Base-by-base conservation (phyloP, 2,797 vertebrate genomes). In the Labroides dimidiatus region DNA sequence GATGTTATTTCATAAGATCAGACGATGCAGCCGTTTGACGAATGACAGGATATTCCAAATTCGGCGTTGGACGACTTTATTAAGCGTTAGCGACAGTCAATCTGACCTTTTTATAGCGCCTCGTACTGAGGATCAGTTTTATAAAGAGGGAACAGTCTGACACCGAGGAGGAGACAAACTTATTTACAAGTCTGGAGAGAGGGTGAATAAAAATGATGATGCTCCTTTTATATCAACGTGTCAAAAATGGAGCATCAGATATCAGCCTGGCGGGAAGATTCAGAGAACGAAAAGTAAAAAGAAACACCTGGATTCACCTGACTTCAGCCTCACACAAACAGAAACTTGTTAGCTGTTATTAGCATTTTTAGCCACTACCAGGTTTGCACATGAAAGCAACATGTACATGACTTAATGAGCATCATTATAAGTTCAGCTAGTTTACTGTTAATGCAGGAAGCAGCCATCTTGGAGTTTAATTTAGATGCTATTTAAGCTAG, bases 31-130 rank as follows among this genome's bases (percentile, higher is more conserved):
- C 19, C 30, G 21, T 33, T 51, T 45, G 6, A 58, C 15, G 50
- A 51, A 59, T 42, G 41, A 58, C 36, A 10, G 19, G 27, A 51
- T 41, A 14, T 36, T 48, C 14, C 45, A 52, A 44, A 74, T 33
- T 21, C 30, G 69, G 36, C 0, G 42, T 4, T 12, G 20, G 16
- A 49, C 48, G 27, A 51, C 36, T 50, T 39, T 8, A 59, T 49
- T 30, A 59, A 44, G 11, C 42, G 23, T 42, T 43, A 23, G 11
- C 19, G 37, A 30, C 44, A 37, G 16, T 5, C 12, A 8, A 67
- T 41, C n/a, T 67, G 39, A 13, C 12, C 1, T 49, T 47, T 33
- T 19, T 56, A 21, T 14, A 47, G 2, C 33, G 4, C 42, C 17
- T 11, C 6, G 39, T 14, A 39, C 37, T 2, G 37, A 39, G 37